These are phyloP conservation scores for Caenorhabditis sinica DNA, from an alignment of 2,888 invertebrate genomes.

Conservation along the genomic window DNA sequence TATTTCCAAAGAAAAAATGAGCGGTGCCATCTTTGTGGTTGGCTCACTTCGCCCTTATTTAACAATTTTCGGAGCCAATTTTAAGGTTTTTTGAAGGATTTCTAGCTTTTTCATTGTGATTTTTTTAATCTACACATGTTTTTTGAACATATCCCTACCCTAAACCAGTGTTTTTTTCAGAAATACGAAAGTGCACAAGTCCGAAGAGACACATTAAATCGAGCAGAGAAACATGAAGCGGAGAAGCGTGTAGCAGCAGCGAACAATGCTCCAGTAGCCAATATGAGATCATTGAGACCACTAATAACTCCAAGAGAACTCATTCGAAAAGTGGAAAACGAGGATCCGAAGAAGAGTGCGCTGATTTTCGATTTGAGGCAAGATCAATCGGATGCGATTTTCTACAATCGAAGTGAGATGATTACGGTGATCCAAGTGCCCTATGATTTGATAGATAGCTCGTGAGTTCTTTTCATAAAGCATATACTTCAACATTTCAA, in stretches of 20 bases:
- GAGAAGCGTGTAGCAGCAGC: neutral
- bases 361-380: constrained; percentile 61
- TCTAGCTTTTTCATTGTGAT: too few species aligned
- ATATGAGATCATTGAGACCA: constrained; percentile 2
- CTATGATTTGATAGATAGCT: constrained; percentile 36
- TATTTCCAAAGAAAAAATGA: too few species aligned
- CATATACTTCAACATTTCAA: neutral
- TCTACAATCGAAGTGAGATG: constrained; percentile 53
- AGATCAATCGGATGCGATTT: constrained; percentile 53
- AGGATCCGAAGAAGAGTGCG: constrained; percentile 60
- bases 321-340: constrained; percentile 59
- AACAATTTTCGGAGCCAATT: neutral
- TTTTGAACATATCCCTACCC: neutral
- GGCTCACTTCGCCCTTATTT: neutral
- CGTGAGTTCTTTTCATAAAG: constrained; percentile 34
- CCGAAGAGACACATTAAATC: constrained; percentile 27
- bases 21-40: too few species aligned
- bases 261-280: neutral
- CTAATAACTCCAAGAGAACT: constrained; percentile 63
- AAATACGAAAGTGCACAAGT: constrained; percentile 50
- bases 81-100: too few species aligned
- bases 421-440: constrained; percentile 66
- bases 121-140: too few species aligned
- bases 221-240: constrained; percentile 27
- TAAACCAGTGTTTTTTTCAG: neutral